These are phyloP conservation scores for Diaphora mendica DNA, from an alignment of 2,888 invertebrate genomes.

Conservation along the genomic window DNA sequence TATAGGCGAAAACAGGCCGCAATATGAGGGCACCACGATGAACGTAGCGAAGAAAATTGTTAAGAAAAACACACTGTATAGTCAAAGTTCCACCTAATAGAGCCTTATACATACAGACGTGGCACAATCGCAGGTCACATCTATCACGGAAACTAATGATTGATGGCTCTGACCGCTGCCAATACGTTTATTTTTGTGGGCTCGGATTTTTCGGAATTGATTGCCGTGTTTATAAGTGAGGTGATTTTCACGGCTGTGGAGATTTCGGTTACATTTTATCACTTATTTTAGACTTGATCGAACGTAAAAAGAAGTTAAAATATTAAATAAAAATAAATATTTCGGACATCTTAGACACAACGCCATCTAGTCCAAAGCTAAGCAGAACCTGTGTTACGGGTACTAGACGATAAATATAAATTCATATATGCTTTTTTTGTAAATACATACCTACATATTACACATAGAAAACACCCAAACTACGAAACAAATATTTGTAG, in stretches of 20 bases:
- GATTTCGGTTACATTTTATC: background rate
- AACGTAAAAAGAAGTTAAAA: background rate
- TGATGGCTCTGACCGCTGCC: conserved; percentile 19
- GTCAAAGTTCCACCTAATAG: background rate
- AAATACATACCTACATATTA: too few species aligned
- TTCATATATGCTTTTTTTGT: too few species aligned
- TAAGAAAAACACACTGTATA: background rate
- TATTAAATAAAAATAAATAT: too few species aligned
- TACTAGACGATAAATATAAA: too few species aligned
- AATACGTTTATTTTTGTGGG: conserved; percentile 17
- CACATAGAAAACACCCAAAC: too few species aligned
- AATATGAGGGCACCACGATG: background rate
- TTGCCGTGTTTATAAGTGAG: conserved; percentile 11
- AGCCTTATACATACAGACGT: conserved; percentile 15
- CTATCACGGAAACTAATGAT: conserved; percentile 18
- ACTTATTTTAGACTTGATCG: background rate
- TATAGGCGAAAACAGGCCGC: background rate
- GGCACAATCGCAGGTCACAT: conserved; percentile 15
- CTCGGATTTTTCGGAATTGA: conserved; percentile 13
- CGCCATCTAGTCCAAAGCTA: too few species aligned
- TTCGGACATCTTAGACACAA: too few species aligned
- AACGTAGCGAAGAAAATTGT: background rate
- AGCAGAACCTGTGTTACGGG: too few species aligned
- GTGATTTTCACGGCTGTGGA: conserved; percentile 3
- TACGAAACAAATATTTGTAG: too few species aligned